Evolutionary conservation across 2,888 invertebrate species (phyloP).

Genomic region (Oxystoma pomonae): DNA sequence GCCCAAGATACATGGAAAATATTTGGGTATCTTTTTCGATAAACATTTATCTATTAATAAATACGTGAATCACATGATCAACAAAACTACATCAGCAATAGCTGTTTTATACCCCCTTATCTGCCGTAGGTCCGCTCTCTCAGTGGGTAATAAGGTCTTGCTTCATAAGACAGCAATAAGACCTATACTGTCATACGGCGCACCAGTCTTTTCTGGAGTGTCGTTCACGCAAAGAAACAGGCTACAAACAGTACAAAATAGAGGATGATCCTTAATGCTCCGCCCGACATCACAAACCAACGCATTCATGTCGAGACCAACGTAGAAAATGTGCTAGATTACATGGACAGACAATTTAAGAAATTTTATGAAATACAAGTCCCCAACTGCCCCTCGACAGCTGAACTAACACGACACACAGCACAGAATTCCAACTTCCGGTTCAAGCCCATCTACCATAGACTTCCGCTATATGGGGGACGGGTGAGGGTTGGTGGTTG

Average conservation of each 20-base stretch:
- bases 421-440: too few relatives aligned
- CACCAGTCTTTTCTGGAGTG: background rate
- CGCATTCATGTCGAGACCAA: too few relatives aligned
- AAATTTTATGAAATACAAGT: too few relatives aligned
- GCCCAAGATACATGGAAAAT: background rate
- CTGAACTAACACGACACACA: too few relatives aligned
- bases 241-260: background rate
- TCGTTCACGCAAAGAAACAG: background rate
- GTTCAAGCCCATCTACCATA: too few relatives aligned
- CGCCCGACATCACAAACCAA: too few relatives aligned
- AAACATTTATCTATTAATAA: background rate
- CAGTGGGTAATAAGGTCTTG: background rate
- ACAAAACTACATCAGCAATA: constrained; percentile 2
- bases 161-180: constrained; percentile 3
- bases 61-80: background rate
- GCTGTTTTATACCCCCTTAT: constrained; percentile 1
- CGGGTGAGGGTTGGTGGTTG: too few relatives aligned
- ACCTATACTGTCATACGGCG: background rate
- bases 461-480: too few relatives aligned
- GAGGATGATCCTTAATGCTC: too few relatives aligned
- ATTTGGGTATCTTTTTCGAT: constrained; percentile 2
- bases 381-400: too few relatives aligned
- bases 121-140: background rate
- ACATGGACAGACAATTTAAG: too few relatives aligned
- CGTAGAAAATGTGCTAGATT: too few relatives aligned